Evolutionary conservation across 2,797 vertebrate species (phyloP), one percentile per base, ranked within the genome.

Genomic region (Pristis pectinata): DNA sequence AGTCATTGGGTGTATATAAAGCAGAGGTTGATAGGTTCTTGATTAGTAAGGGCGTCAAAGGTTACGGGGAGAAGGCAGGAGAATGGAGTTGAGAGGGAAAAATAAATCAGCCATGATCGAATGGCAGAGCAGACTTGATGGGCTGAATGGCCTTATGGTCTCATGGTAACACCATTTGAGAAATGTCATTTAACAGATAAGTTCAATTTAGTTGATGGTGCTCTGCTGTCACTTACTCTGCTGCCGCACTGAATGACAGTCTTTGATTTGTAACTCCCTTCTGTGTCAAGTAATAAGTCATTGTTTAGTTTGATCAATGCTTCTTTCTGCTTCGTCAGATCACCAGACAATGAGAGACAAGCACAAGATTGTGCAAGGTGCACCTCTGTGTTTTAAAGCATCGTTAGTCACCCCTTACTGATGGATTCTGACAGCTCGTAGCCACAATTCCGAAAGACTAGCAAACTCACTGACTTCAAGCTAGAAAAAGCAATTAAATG

Each of bases 221-320:
- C 53, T 94, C 41, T 76, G 44, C 30, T 74, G 34, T 76, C 70
- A 94, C 92, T 76, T n/a, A 17, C 17, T 94, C 70, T 44, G 17
- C 87, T 37, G n/a, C n/a, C 10, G 17, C 44, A 70, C 67, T 22
- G 70, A 3, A 49, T 76, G 30, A 76, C 15, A 10, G 70, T n/a
- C 44, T 76, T 76, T 94, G 92, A 94, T 74, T 94, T 94, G 72
- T 94, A 94, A 94, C 44, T 94, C 41, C 24, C 44, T 94, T 94
- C 44, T 27, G 6, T 56, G 56, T 94, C 92, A 76, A 11, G 70
- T 94, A 74, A 30, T 76, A 76, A 94, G 74, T 49, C 70, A 53
- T 34, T 91, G 61, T 91, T 91, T 56, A 44, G 44, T 94, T 94
- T 30, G 41, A 94, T 76, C 70, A 74, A 34, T 76, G 70, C 49